These are phyloP conservation scores for Drosophila subpulchrella DNA, from an alignment of 1,140 invertebrate species.

Conservation along the genomic window DNA sequence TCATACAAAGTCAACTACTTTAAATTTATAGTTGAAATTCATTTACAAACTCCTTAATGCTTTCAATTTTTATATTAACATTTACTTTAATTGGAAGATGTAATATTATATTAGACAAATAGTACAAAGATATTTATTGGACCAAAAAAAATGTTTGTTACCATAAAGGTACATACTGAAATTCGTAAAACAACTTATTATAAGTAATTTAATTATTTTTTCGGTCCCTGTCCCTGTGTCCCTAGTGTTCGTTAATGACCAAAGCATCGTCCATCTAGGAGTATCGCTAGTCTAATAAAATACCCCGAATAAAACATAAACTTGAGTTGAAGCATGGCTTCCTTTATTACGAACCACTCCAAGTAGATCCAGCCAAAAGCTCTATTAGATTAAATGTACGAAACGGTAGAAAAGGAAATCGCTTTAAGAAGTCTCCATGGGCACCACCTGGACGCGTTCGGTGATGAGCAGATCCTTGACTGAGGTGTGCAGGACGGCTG, in stretches of 20 bases:
- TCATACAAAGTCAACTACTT: background rate
- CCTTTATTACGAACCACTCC: constrained; percentile 53
- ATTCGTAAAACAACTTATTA: background rate
- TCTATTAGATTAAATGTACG: constrained; percentile 36
- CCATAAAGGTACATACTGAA: background rate
- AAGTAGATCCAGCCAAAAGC: constrained; percentile 19
- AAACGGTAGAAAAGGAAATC: constrained; percentile 12
- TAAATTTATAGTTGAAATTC: background rate
- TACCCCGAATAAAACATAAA: constrained; percentile 30
- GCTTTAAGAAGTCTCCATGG: constrained; percentile 73
- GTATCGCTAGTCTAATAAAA: constrained; percentile 63
- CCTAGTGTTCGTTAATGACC: constrained; percentile 44
- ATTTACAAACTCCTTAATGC: background rate
- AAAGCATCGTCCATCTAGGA: constrained; percentile 52
- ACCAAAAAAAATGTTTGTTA: background rate
- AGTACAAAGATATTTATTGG: background rate
- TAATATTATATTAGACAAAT: background rate
- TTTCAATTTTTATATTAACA: background rate
- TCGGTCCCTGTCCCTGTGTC: constrained; percentile 10
- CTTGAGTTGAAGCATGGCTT: constrained; percentile 40
- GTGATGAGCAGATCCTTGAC: constrained; percentile 68
- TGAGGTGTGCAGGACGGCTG: constrained; percentile 57
- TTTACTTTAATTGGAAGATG: too few species aligned
- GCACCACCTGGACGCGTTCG: constrained; percentile 63
- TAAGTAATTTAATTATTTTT: background rate